These are phyloP conservation scores for Ranitomeya imitator DNA, from an alignment of 2,113 vertebrate species.

Conservation along the genomic window DNA sequence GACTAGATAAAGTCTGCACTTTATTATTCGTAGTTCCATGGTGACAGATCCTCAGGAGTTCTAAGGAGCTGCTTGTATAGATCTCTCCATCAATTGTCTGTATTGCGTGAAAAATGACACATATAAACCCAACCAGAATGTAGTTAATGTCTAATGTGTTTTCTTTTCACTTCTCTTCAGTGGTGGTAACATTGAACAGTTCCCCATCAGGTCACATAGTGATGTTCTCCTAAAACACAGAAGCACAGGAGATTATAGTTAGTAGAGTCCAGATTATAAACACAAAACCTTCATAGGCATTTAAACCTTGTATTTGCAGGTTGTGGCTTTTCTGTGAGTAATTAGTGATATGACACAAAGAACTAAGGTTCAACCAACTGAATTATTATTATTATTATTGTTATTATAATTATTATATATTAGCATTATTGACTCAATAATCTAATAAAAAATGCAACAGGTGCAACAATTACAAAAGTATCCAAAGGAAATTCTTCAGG, in stretches of 20 bases:
- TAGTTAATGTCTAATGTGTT: slow-evolving; percentile 11
- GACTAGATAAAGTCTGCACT: neutral
- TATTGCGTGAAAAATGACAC: slow-evolving; percentile 26
- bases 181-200: neutral
- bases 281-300: neutral
- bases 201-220: neutral
- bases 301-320: neutral
- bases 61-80: neutral
- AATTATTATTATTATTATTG: neutral
- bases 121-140: neutral
- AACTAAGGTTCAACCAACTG: neutral
- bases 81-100: neutral
- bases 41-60: neutral
- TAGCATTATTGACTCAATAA: neutral
- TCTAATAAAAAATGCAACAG: neutral
- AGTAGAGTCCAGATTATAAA: neutral
- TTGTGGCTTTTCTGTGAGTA: neutral
- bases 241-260: neutral
- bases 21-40: neutral
- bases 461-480: neutral
- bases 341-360: neutral
- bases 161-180: slow-evolving; percentile 8
- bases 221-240: neutral
- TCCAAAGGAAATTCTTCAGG: neutral
- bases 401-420: neutral